These are phyloP conservation scores for Orchesellides sinensis DNA, from an alignment of 2,888 invertebrate genomes.

Conservation along the genomic window DNA sequence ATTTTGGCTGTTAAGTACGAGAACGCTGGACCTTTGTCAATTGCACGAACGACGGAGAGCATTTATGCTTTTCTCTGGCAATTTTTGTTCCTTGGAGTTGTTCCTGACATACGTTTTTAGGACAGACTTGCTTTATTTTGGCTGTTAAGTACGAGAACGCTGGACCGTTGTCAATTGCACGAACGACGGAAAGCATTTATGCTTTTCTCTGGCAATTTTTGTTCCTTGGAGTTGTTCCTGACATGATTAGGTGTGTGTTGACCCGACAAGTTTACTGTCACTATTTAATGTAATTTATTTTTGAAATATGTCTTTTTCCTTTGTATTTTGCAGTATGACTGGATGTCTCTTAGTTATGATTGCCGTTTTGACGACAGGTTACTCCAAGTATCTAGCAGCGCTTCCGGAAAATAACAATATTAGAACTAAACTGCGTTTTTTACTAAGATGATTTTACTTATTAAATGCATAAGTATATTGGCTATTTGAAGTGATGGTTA, in stretches of 20 bases:
- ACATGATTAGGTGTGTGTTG: conserved; percentile 68
- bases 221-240: conserved; percentile 64
- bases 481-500: not conserved
- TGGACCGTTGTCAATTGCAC: conserved; percentile 62
- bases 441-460: conserved; percentile 39
- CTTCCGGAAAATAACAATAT: conserved; percentile 30
- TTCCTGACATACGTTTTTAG: conserved; percentile 67
- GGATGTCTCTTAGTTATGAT: conserved; percentile 50
- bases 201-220: conserved; percentile 71
- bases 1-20: conserved; percentile 67
- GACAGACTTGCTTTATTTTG: conserved; percentile 59
- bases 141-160: conserved; percentile 69
- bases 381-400: conserved; percentile 46
- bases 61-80: conserved; percentile 72
- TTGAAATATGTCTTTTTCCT: not conserved
- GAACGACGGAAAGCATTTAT: conserved; percentile 59
- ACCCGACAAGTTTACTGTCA: not conserved
- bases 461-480: not conserved
- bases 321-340: conserved; percentile 25
- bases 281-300: not conserved
- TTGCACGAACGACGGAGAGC: conserved; percentile 56
- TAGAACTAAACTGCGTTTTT: conserved; percentile 24
- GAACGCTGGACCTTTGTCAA: conserved; percentile 64
- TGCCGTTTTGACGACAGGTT: conserved; percentile 44
- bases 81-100: conserved; percentile 55